Conservation (phyloP, 2,888 invertebrate species). For the Acrobasis consociella region DNA sequence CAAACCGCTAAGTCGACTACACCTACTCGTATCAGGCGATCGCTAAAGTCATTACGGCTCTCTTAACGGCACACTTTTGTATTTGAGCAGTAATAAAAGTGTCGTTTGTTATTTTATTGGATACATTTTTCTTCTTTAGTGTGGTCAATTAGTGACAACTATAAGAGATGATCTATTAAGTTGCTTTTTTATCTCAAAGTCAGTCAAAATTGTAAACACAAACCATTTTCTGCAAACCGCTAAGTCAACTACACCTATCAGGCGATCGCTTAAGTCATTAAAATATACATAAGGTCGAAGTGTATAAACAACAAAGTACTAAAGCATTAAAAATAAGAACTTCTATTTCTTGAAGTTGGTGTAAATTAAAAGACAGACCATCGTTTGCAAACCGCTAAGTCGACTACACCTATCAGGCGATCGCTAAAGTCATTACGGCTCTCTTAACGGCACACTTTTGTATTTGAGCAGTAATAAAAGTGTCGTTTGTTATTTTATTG, state of each 20-base stretch:
- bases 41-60: slow-evolving; percentile 44
- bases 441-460: slow-evolving; percentile 57
- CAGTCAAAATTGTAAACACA: neutral
- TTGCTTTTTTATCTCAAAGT: slow-evolving; percentile 31
- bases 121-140: slow-evolving; percentile 55
- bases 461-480: slow-evolving; percentile 60
- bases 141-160: slow-evolving; percentile 48
- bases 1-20: slow-evolving; percentile 18
- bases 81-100: slow-evolving; percentile 50
- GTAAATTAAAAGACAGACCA: no score
- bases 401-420: slow-evolving; percentile 26
- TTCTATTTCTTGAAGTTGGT: no score
- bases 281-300: no score
- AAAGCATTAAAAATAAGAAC: no score
- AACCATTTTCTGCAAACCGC: no score
- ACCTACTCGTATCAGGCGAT: slow-evolving; percentile 26
- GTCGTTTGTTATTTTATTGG: slow-evolving; percentile 63
- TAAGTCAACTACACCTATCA: no score
- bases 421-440: slow-evolving; percentile 43
- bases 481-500: slow-evolving; percentile 63
- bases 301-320: no score
- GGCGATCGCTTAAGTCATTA: no score
- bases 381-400: neutral
- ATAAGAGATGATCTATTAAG: slow-evolving; percentile 39
- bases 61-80: slow-evolving; percentile 48